A percentile compares a stretch with the other conserved stretches of the same genome.
These are phyloP conservation scores for Sturnus vulgaris DNA, from an alignment of 2,113 vertebrate genomes.

Conservation along the genomic window DNA sequence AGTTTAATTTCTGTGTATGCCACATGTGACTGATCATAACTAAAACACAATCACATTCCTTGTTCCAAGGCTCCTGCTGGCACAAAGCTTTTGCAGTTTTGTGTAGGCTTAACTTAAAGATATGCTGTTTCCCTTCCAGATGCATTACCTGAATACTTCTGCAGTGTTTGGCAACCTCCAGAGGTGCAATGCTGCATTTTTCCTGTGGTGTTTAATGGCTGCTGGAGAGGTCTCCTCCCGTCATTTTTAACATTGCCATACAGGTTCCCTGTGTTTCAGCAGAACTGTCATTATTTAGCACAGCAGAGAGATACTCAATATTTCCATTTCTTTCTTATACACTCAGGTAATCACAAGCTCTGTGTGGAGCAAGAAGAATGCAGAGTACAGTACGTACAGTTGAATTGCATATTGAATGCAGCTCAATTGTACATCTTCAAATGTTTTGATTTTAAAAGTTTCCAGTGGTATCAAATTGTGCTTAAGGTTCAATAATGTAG, in stretches of 20 bases:
- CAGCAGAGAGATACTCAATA: not conserved
- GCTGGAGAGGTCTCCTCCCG: not conserved
- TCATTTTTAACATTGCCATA: not conserved
- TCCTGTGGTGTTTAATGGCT: not conserved
- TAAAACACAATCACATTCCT: constrained; percentile 24
- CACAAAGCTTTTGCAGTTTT: not conserved
- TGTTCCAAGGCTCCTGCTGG: constrained; percentile 7
- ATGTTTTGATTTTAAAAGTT: not conserved
- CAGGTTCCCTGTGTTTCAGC: not conserved
- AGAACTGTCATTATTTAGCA: not conserved
- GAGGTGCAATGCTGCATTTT: not conserved
- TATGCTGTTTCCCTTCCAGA: not conserved
- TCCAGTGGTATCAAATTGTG: not conserved
- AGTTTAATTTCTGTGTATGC: constrained; percentile 29
- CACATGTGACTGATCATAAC: not conserved
- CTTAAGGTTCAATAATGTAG: not conserved
- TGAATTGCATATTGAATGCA: not conserved
- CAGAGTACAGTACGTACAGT: not conserved
- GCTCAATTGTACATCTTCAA: not conserved
- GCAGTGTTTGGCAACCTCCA: not conserved
- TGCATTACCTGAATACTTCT: not conserved
- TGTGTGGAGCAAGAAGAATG: not conserved
- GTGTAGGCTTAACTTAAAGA: not conserved
- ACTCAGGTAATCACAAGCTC: not conserved
- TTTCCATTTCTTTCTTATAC: not conserved